Evolutionary conservation across 2,888 invertebrate species (phyloP).

Genomic region (Orchestes rusci): DNA sequence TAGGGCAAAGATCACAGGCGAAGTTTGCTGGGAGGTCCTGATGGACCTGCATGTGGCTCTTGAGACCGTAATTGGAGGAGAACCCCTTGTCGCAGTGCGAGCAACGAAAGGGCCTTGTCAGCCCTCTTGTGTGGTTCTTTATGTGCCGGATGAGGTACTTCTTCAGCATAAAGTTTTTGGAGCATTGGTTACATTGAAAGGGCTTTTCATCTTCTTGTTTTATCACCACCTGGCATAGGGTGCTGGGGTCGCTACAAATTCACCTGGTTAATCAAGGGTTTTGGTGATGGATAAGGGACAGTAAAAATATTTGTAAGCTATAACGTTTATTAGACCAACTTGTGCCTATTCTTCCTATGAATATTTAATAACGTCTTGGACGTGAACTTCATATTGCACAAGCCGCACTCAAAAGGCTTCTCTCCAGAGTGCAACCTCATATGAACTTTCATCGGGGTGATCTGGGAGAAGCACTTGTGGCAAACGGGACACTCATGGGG

Average conservation of each 20-base stretch:
- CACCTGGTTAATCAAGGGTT: no score
- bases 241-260: not conserved
- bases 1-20: conserved; percentile 50
- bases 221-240: conserved; percentile 7
- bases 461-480: conserved; percentile 36
- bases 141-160: conserved; percentile 27
- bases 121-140: conserved; percentile 22
- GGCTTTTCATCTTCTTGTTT: conserved; percentile 9
- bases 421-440: conserved; percentile 36
- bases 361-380: conserved; percentile 32
- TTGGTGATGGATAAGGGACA: no score
- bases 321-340: no score
- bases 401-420: conserved; percentile 30
- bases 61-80: conserved; percentile 24
- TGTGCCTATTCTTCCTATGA: conserved; percentile 33
- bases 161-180: conserved; percentile 25
- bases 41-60: conserved; percentile 23
- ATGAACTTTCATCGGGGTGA: conserved; percentile 34
- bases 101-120: conserved; percentile 33
- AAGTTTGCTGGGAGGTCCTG: conserved; percentile 15
- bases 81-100: conserved; percentile 41
- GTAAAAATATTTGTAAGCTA: no score
- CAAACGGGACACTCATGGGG: conserved; percentile 37
- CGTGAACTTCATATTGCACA: conserved; percentile 50
- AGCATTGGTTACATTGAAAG: conserved; percentile 27